Conservation (phyloP, 2,888 invertebrate genomes). For the Steinernema scapterisci region DNA sequence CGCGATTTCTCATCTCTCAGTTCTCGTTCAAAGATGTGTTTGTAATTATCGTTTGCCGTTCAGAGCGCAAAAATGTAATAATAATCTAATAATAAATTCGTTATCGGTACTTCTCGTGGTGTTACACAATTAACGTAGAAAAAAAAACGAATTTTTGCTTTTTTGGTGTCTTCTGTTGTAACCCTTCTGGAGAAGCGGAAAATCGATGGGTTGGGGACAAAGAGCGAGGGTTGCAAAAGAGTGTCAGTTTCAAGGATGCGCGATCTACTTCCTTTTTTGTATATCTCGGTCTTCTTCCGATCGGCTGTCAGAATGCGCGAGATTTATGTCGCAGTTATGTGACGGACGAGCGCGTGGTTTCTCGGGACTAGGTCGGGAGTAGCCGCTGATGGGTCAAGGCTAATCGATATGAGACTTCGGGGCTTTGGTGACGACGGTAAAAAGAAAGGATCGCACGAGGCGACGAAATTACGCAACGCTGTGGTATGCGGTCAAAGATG, state of each 20-base stretch:
- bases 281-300: neutral
- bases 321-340: constrained; percentile 25
- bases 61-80: constrained; percentile 21
- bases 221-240: neutral
- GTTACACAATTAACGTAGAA: neutral
- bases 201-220: neutral
- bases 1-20: constrained; percentile 15
- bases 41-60: constrained; percentile 12
- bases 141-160: neutral
- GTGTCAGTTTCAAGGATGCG: neutral
- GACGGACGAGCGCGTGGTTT: constrained; percentile 23
- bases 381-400: constrained; percentile 26
- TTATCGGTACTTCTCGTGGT: neutral
- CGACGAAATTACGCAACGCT: constrained; percentile 12
- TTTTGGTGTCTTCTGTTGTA: neutral
- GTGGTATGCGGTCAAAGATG: constrained; percentile 1
- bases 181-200: neutral
- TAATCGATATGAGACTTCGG: constrained; percentile 22
- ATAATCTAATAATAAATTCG: constrained; percentile 25
- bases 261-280: constrained; percentile 9
- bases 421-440: neutral
- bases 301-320: constrained; percentile 16
- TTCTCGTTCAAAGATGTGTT: constrained; percentile 19
- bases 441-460: constrained; percentile 5
- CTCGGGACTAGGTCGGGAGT: constrained; percentile 28